Evolutionary conservation across 1,140 invertebrate species (phyloP), one percentile per base, ranked within the genome.

Genomic region (Lineus longissimus): DNA sequence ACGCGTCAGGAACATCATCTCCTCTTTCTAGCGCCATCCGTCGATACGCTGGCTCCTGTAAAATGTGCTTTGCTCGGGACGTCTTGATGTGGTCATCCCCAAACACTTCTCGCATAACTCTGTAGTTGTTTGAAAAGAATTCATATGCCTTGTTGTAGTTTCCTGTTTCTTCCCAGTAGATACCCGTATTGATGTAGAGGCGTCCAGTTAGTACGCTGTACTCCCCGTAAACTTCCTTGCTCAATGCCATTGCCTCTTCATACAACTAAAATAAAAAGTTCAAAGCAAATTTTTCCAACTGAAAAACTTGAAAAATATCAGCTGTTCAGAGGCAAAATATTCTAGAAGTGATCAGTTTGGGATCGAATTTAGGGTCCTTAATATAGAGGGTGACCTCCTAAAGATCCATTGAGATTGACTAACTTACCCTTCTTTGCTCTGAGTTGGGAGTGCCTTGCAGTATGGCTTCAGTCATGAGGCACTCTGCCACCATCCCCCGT

Each of bases 171-270:
- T 67, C 65, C 22, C 65, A 67, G 15, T 60, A 63, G 31, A 67
- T 67, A 23, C 65, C 65, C 51, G 58, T 64, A 62, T 67, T 67
- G 62, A 81, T 81, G 70, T 79, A 79, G n/a, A 80, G 71, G 45
- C 79, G 70, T 27, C 76, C 75, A 31, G 74, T 78, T 17, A 81
- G 68, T 7, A 81, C 75, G 63, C 76, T 75, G 29, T 77, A 72
- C 61, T 81, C 79, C 13, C 79, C 79, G 60, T 77, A 80, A 72
- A 78, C 76, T 65, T 79, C 75, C 73, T 76, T 77, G 55, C 73
- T 77, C 33, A 80, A 63, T 45, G 79, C 75, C 75, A 77, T 76
- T 9, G 79, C 78, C 57, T 78, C 67, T 55, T 81, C 77, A 60
- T 81, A 81, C 51, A 74, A 67, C 47, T 51, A n/a, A 36, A 36